These are phyloP conservation scores for Platypus cylindrus DNA, from an alignment of 2,888 invertebrate genomes.

Conservation along the genomic window DNA sequence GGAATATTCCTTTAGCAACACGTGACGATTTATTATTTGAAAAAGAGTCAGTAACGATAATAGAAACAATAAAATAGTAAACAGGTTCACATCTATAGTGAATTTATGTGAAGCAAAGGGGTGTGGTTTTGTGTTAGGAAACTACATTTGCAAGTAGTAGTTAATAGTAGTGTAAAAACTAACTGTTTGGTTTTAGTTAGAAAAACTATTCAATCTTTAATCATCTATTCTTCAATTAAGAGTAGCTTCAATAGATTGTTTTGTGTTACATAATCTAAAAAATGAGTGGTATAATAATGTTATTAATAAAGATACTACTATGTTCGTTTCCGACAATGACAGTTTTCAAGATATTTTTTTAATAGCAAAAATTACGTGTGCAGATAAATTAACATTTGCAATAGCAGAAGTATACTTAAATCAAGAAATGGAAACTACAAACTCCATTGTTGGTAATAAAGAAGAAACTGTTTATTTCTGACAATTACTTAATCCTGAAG, in stretches of 20 bases:
- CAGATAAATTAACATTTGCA: slow-evolving; percentile 35
- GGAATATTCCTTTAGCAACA: slow-evolving; percentile 61
- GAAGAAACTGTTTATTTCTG: slow-evolving; percentile 17
- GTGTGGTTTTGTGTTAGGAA: no score
- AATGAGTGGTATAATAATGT: slow-evolving; percentile 42
- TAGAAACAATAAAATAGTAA: slow-evolving; percentile 2
- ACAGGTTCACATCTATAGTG: slow-evolving; percentile 13
- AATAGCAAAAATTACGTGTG: slow-evolving; percentile 30
- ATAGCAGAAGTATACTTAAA: slow-evolving; percentile 32
- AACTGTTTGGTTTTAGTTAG: no score
- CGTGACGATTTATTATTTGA: slow-evolving; percentile 31
- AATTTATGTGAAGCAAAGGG: slow-evolving; percentile 19
- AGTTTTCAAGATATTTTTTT: slow-evolving; percentile 26
- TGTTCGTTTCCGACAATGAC: slow-evolving; percentile 32
- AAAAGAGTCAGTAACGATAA: no score
- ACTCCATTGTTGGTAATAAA: slow-evolving; percentile 12
- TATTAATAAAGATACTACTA: slow-evolving; percentile 37
- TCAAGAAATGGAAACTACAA: slow-evolving; percentile 8
- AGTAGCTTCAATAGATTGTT: slow-evolving; percentile 38
- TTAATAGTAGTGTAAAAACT: no score
- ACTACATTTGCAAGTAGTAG: no score
- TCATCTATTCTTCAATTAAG: slow-evolving; percentile 15
- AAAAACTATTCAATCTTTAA: slow-evolving; percentile 13
- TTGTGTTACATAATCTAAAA: slow-evolving; percentile 42
- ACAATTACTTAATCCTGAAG: slow-evolving; percentile 17